Percentiles rank a stretch among this genome's conserved stretches.
Conservation (phyloP, 2,113 vertebrate genomes). For the Silurus asotus region DNA sequence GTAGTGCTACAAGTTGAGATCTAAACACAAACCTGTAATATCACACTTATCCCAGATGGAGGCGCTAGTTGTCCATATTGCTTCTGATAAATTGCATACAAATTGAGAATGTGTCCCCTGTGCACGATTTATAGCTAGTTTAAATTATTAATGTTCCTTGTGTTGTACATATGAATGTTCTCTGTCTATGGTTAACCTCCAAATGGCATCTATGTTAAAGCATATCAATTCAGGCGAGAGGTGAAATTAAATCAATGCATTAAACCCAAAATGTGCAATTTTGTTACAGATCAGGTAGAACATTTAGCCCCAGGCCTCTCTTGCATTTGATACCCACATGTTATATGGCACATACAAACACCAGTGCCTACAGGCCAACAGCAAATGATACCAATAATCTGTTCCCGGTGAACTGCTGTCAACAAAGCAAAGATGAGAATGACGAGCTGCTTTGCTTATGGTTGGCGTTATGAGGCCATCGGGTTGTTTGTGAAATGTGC, state of each 20-base stretch:
- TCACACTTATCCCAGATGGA: slow-evolving; percentile 24
- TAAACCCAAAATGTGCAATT: background rate
- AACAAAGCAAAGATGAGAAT: background rate
- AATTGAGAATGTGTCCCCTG: background rate
- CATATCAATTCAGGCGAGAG: background rate
- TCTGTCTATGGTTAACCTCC: background rate
- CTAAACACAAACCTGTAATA: background rate
- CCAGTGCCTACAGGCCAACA: background rate
- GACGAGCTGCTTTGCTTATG: background rate
- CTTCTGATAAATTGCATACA: background rate
- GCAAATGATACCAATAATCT: slow-evolving; percentile 8
- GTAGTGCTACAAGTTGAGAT: no score
- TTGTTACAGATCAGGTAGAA: background rate
- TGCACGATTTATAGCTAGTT: background rate
- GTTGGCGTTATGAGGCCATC: background rate
- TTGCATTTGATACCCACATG: slow-evolving; percentile 2
- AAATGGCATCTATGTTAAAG: background rate
- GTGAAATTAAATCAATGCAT: slow-evolving; percentile 17
- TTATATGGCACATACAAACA: slow-evolving; percentile 4
- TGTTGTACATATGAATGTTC: background rate
- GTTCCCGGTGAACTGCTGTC: background rate
- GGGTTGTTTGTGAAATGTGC: slow-evolving; percentile 1
- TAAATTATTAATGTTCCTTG: background rate
- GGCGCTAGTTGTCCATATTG: slow-evolving; percentile 15
- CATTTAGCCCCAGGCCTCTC: background rate